Percentiles rank a stretch among this genome's conserved stretches.
phyloP scores from a whole-genome alignment of 2,888 invertebrate species.

The Sericinus montela region DNA sequence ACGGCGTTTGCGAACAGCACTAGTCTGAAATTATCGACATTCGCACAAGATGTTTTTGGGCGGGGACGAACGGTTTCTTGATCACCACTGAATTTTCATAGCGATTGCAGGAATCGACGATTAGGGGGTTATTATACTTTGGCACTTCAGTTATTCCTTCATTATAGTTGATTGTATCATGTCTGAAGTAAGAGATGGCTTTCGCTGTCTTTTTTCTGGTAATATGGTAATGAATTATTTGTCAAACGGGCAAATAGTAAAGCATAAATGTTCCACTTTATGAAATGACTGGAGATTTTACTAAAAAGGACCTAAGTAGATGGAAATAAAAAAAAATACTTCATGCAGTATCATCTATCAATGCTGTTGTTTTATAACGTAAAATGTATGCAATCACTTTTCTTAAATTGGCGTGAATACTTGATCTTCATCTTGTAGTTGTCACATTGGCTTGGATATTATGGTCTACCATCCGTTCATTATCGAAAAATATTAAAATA shows the following conservation, averaged over 20 bases:
- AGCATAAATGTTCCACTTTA: not conserved
- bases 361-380: constrained; percentile 12
- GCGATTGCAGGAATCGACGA: constrained; percentile 55
- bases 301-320: constrained; percentile 1
- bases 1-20: constrained; percentile 52
- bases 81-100: constrained; percentile 55
- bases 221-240: constrained; percentile 12
- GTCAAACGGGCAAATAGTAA: not conserved
- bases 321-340: constrained; percentile 24
- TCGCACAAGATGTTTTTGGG: constrained; percentile 58
- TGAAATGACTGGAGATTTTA: not conserved
- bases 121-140: constrained; percentile 57
- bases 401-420: constrained; percentile 18
- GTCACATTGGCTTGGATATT: constrained; percentile 24
- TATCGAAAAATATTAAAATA: constrained; percentile 34
- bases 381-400: constrained; percentile 22
- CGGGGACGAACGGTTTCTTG: constrained; percentile 60
- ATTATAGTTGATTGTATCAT: constrained; percentile 34
- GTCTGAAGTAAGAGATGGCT: constrained; percentile 27
- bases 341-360: constrained; percentile 9
- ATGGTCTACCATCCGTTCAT: constrained; percentile 36
- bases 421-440: constrained; percentile 17
- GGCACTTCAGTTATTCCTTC: constrained; percentile 36
- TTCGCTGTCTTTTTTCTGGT: constrained; percentile 17
- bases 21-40: constrained; percentile 69